Evolutionary conservation across 2,888 invertebrate genomes (phyloP), one percentile per base, ranked within the genome.

Genomic region (Mimas tiliae): DNA sequence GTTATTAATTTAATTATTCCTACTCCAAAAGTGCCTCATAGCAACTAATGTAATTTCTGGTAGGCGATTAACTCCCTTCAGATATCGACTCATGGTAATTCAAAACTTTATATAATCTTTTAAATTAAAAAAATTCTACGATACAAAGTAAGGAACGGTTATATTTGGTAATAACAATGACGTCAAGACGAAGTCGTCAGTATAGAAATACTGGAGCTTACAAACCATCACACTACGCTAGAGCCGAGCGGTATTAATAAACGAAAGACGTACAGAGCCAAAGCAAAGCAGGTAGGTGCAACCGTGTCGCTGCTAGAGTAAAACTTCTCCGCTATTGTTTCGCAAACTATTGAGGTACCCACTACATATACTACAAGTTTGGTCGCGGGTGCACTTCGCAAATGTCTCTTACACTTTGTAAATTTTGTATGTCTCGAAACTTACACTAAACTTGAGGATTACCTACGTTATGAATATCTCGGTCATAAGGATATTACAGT

Each of bases 311-410:
- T 72, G 72, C 70, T 70, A 73, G 71, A 74, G 77, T 72, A 79
- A 84, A 89, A 88, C 83, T 88, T 86, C 74, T 71, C 69, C 76
- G 76, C 82, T 83, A 84, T 87, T 89, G 89, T 89, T 87, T 83
- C 78, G 76, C 72, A 69, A 85, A 81, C 81, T 82, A 79, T 76
- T 74, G 77, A 76, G 74, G 75, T 77, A 73, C 73, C 73, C 73
- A 67, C 34, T 21, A 64, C 45, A 74, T 69, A 78, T 80, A 81
- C 78, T 74, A 74, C 77, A 82, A 84, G 78, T 84, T 82, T 73
- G 72, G 72, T 80, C 79, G 76, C 74, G 78, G 77, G 71, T 78
- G 83, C 84, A 87, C 84, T 85, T 84, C 74, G 82, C 78, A 74
- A 84, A 80, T 82, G 78, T 82, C 82, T 83, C 68, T 48, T 79